Percentiles rank a stretch among this genome's conserved stretches.
phyloP scores from a whole-genome alignment of 2,797 vertebrate species.

The Catostomus latipinnis region DNA sequence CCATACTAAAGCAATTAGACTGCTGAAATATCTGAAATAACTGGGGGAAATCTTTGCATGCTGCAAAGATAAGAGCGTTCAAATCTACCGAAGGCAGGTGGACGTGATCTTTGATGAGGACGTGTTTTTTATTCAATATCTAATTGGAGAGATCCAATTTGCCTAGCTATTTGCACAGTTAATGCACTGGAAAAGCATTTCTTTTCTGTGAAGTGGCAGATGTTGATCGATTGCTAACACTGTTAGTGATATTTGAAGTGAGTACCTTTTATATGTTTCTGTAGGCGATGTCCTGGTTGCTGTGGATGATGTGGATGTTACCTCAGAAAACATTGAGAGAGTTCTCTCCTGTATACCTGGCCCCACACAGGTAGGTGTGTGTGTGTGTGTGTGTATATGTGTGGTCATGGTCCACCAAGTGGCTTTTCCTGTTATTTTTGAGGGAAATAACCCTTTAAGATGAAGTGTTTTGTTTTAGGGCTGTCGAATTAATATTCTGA shows the following conservation, averaged over 20 bases:
- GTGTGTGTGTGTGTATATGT: constrained; percentile 1
- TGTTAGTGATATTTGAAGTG: background rate
- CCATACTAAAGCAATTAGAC: constrained; percentile 76
- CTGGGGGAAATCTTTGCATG: constrained; percentile 51
- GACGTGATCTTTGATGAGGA: constrained; percentile 53
- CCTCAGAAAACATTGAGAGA: constrained; percentile 92
- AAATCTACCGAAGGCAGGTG: constrained; percentile 61
- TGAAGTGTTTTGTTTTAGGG: too few relatives aligned
- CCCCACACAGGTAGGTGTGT: constrained; percentile 86
- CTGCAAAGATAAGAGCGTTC: constrained; percentile 40
- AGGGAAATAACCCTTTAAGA: too few relatives aligned
- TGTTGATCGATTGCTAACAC: background rate
- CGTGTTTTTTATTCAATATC: constrained; percentile 8
- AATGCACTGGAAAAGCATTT: background rate
- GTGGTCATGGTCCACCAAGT: constrained; percentile 10
- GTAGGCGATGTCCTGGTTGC: constrained; percentile 91
- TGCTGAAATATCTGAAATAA: constrained; percentile 72
- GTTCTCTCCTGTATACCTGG: constrained; percentile 95
- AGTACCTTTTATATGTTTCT: constrained; percentile 52
- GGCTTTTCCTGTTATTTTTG: background rate
- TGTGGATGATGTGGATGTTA: constrained; percentile 94
- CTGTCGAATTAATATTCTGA: too few relatives aligned
- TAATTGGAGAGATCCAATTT: background rate
- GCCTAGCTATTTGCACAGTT: constrained; percentile 14
- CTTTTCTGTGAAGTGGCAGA: background rate